A percentile compares a stretch with the other conserved stretches of the same genome.
Evolutionary conservation across 2,888 invertebrate species (phyloP).

Genomic region (Dolichomitus sp.): DNA sequence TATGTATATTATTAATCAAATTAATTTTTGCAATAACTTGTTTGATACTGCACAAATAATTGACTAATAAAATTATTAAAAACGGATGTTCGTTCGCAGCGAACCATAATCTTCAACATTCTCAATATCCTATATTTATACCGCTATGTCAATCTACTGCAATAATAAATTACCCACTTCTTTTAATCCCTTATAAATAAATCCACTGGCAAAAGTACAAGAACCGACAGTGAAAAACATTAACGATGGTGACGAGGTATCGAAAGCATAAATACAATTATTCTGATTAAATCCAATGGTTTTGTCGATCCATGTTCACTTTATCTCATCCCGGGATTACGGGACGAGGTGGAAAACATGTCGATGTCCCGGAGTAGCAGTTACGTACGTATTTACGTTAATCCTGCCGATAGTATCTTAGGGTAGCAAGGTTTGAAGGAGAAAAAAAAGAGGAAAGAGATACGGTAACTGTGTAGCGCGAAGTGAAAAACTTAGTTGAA

Average conservation of each 20-base stretch:
- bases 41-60: neutral
- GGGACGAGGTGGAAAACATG: slow-evolving; percentile 12
- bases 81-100: neutral
- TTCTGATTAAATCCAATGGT: slow-evolving; percentile 13
- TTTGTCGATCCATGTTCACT: slow-evolving; percentile 11
- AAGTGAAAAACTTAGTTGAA: slow-evolving; percentile 62
- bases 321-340: slow-evolving; percentile 31
- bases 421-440: slow-evolving; percentile 6
- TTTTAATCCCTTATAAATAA: neutral
- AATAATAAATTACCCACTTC: neutral
- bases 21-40: neutral
- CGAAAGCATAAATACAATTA: slow-evolving; percentile 9
- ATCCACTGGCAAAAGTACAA: neutral
- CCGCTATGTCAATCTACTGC: neutral
- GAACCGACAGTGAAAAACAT: neutral
- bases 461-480: slow-evolving; percentile 36
- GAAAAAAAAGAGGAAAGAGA: slow-evolving; percentile 7
- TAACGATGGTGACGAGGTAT: neutral
- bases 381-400: slow-evolving; percentile 53
- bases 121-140: slow-evolving; percentile 3
- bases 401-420: slow-evolving; percentile 53
- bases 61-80: neutral
- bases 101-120: neutral
- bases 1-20: too few relatives aligned
- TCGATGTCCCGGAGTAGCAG: slow-evolving; percentile 7